phyloP scores from a whole-genome alignment of 1,140 invertebrate genomes.

The Euura lappo region DNA sequence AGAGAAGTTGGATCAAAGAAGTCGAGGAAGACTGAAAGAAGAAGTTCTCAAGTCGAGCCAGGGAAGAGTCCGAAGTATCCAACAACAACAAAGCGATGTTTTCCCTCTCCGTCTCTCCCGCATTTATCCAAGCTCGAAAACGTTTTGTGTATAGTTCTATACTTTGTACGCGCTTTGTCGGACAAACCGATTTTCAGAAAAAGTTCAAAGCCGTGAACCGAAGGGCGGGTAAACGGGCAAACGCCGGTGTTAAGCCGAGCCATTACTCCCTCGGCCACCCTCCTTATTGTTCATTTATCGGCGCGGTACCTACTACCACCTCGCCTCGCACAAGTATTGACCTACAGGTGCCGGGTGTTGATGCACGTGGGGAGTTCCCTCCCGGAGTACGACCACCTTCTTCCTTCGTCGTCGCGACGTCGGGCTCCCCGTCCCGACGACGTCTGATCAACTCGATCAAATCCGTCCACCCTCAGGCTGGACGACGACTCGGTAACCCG shows the following conservation, averaged over 20 bases:
- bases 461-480: background rate
- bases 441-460: no score
- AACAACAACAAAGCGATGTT: no score
- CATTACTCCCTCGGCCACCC: background rate
- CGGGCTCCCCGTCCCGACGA: no score
- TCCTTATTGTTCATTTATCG: slow-evolving; percentile 1
- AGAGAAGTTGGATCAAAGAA: no score
- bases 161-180: no score
- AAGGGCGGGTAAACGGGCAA: background rate
- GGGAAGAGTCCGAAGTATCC: background rate
- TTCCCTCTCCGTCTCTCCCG: no score
- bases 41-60: background rate
- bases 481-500: background rate
- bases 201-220: no score
- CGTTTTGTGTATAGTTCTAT: no score
- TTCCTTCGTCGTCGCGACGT: background rate
- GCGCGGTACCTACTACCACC: background rate
- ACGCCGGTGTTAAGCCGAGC: background rate
- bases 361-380: background rate
- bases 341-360: background rate
- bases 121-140: no score
- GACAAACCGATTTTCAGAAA: no score
- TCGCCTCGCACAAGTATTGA: background rate
- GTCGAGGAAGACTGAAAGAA: no score
- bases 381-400: background rate